Base-by-base conservation (phyloP, 2,797 vertebrate genomes). In the Crypturellus tataupa region DNA sequence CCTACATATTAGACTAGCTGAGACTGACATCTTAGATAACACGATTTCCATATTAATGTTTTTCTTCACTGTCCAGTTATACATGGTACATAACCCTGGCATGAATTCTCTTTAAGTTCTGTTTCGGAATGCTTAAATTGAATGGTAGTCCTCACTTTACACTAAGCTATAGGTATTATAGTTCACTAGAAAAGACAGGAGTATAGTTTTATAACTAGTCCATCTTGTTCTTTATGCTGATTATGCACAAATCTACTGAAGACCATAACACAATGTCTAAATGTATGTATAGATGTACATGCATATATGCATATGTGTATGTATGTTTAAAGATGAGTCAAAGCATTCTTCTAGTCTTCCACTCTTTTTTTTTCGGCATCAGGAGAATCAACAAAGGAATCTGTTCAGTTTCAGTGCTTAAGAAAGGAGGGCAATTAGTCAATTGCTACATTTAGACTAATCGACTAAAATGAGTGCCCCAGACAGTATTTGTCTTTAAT, bases 401-500 rank as follows among this genome's bases (percentile, higher is more conserved):
- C 5, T 8, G 11, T 65, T 70, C 55, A 15, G 3, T 64, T 90
- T 85, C 55, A 65, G 29, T 44, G 40, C 10, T 85, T 64, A 64
- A 37, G 37, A 37, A 39, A 39, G 23, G 35, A 37, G 14, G 59
- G 8, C 2, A 51, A 39, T 37, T 68, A 21, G 39, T n/a, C 15
- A 24, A 9, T 80, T 87, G 7, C 21, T 78, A 67, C 4, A 83
- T 27, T 40, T 9, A 85, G 23, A 25, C 12, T 7, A 29, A 75
- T 72, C 29, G 7, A 44, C 24, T 49, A 77, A 81, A 85, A 79
- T 40, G 53, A 90, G 76, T 80, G 23, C 1, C 7, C 72, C 37
- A 72, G 8, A 20, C 72, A 40, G 29, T 60, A 64, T 39, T 80
- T 90, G 31, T 73, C 49, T 64, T 85, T 80, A 85, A 37, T 49